Percentiles rank a stretch among this genome's conserved stretches.
phyloP scores from a whole-genome alignment of 2,113 vertebrate genomes.

The Scolopax mira region DNA sequence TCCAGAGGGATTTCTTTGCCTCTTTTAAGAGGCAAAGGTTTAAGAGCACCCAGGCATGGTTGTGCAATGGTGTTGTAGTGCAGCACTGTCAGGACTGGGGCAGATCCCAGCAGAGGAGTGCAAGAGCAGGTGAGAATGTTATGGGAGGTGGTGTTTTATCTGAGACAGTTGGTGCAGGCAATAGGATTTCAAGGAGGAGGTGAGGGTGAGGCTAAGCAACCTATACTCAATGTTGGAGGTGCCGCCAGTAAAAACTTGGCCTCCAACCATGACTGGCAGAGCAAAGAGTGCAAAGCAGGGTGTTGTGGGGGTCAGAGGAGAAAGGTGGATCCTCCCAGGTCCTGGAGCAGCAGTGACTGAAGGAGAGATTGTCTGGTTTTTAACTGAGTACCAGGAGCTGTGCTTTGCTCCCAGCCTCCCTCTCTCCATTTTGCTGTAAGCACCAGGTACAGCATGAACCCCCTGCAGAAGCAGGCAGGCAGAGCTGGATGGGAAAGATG shows the following conservation, averaged over 20 bases:
- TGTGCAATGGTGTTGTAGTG: rapidly evolving
- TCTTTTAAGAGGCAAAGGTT: neutral
- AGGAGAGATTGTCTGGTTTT: neutral
- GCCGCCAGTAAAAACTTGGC: neutral
- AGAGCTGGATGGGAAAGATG: neutral
- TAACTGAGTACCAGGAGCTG: neutral
- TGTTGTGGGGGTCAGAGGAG: neutral
- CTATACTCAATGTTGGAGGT: neutral
- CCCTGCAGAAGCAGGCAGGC: neutral
- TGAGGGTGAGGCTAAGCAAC: neutral
- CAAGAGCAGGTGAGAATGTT: neutral
- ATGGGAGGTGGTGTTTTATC: neutral
- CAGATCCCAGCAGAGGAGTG: neutral
- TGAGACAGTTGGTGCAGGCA: neutral
- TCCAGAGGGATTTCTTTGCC: neutral
- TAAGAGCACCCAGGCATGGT: neutral
- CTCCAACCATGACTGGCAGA: neutral
- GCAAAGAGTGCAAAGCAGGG: neutral
- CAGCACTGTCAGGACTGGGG: rapidly evolving
- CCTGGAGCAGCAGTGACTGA: neutral
- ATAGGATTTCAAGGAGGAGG: neutral
- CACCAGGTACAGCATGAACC: neutral
- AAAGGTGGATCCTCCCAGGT: neutral
- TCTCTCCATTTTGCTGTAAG: neutral
- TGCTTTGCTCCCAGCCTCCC: neutral